Evolutionary conservation across 64 coral and sea anemone species (phyloP).

Genomic region (Catalaphyllia jardinei): DNA sequence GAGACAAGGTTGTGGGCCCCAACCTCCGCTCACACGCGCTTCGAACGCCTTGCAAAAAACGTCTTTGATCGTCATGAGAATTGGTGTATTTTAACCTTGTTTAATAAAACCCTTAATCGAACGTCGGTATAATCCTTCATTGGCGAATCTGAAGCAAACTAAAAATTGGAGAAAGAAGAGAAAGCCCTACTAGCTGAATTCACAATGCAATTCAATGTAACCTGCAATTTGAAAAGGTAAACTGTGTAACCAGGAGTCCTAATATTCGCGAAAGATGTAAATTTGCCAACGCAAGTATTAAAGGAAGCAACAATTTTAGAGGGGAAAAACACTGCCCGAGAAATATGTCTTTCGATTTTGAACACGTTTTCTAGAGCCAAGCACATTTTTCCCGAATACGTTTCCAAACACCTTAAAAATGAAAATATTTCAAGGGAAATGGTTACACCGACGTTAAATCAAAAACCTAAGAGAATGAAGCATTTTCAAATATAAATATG

Average conservation of each 20-base stretch:
- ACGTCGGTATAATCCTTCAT: background rate
- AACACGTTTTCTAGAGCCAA: background rate
- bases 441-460: background rate
- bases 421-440: background rate
- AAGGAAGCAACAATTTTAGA: background rate
- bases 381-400: background rate
- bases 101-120: background rate
- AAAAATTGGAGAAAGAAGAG: background rate
- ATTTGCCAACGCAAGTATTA: background rate
- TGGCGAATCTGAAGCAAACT: background rate
- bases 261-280: background rate
- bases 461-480: background rate
- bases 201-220: background rate
- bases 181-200: background rate
- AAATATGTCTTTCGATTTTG: background rate
- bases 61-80: too few relatives aligned
- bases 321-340: background rate
- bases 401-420: background rate
- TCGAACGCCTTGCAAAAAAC: slow-evolving; percentile 1
- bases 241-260: background rate
- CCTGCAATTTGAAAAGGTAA: background rate
- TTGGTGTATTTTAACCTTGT: background rate
- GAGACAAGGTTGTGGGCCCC: background rate
- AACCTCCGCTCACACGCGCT: background rate
- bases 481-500: background rate